phyloP scores from a whole-genome alignment of 2,797 vertebrate genomes.

The Gadopsis bispinosus region DNA sequence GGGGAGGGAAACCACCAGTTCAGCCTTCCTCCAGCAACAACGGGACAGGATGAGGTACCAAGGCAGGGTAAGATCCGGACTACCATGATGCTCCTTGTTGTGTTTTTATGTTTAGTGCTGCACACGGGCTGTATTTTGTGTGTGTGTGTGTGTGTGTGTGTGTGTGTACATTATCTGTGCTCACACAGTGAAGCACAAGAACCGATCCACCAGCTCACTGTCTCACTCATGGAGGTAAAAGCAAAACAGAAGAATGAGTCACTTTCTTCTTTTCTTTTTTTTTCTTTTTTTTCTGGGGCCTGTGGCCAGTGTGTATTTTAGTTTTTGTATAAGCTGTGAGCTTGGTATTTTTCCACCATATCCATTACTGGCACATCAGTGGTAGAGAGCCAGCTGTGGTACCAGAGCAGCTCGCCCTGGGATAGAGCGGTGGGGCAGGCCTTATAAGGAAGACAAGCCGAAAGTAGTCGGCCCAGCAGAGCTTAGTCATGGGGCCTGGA shows the following conservation, averaged over 20 bases:
- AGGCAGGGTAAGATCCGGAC: conserved; percentile 79
- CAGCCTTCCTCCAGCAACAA: conserved; percentile 53
- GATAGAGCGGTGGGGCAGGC: conserved; percentile 68
- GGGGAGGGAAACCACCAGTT: conserved; percentile 56
- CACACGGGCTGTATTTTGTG: conserved; percentile 14
- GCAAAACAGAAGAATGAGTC: conserved; percentile 60
- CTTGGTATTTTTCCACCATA: conserved; percentile 61
- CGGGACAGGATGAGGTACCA: conserved; percentile 83
- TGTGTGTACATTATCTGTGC: conserved; percentile 6
- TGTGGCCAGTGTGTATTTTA: conserved; percentile 53
- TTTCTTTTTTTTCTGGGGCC: conserved; percentile 27
- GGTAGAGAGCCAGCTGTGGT: conserved; percentile 65
- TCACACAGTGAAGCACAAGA: conserved; percentile 31
- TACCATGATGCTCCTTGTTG: conserved; percentile 48
- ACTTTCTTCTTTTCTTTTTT: conserved; percentile 27
- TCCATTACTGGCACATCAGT: conserved; percentile 55
- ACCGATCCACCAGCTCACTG: conserved; percentile 5
- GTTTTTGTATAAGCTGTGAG: conserved; percentile 57
- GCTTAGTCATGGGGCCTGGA: conserved; percentile 75
- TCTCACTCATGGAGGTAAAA: conserved; percentile 35
- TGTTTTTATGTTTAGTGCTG: conserved; percentile 28
- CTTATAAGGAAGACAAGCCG: conserved; percentile 84
- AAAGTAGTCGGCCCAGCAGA: conserved; percentile 65
- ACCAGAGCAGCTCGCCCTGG: conserved; percentile 57
- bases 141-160: background rate